Evolutionary conservation across 2,888 invertebrate genomes (phyloP).

Genomic region (Augiades crinisus): DNA sequence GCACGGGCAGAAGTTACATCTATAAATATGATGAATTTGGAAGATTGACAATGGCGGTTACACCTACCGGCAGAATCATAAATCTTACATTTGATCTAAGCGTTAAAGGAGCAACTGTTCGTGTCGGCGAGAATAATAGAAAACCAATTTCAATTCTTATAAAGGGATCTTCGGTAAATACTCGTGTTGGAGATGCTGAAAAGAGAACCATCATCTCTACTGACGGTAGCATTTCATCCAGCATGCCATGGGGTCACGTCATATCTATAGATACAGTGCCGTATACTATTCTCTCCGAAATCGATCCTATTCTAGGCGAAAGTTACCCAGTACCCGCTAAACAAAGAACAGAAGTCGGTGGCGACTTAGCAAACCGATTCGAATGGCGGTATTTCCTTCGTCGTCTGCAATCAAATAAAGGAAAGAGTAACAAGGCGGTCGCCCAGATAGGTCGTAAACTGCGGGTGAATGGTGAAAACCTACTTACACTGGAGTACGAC

Average conservation of each 20-base stretch:
- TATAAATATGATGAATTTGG: conserved; percentile 98
- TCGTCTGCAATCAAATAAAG: conserved; percentile 84
- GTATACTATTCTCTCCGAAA: conserved; percentile 93
- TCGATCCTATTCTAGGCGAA: conserved; percentile 93
- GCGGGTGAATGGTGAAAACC: conserved; percentile 94
- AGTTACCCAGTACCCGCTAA: conserved; percentile 96
- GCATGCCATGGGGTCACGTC: conserved; percentile 93
- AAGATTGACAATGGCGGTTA: conserved; percentile 93
- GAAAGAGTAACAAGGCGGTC: conserved; percentile 84
- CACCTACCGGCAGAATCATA: conserved; percentile 97
- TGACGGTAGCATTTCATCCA: conserved; percentile 91
- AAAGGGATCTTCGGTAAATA: conserved; percentile 92
- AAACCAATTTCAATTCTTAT: conserved; percentile 93
- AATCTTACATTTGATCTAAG: conserved; percentile 94
- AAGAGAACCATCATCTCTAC: conserved; percentile 89
- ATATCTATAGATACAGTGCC: conserved; percentile 95
- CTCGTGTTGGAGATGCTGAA: conserved; percentile 91
- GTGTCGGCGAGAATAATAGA: conserved; percentile 90
- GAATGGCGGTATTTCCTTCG: conserved; percentile 97
- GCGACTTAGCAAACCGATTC: conserved; percentile 94
- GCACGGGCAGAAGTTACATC: conserved; percentile 94
- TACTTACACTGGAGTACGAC: conserved; percentile 95
- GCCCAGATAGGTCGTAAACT: conserved; percentile 93
- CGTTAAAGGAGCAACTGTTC: conserved; percentile 93
- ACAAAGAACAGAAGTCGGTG: conserved; percentile 93